Evolutionary conservation across 1,140 invertebrate species (phyloP).

Genomic region (Chrysopa pallens): DNA sequence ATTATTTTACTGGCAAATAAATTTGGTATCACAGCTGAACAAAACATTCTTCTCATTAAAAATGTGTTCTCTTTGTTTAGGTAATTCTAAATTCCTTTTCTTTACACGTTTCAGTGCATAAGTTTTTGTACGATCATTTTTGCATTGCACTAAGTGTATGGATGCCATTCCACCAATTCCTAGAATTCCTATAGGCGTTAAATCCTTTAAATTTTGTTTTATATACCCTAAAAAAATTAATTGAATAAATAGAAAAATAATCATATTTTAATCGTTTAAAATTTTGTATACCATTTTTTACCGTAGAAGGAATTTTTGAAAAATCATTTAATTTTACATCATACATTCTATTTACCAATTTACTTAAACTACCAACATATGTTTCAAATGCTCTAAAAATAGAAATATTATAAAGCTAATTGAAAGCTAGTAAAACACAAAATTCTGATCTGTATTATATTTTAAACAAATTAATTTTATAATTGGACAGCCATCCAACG

Average conservation of each 20-base stretch:
- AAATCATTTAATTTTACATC: background rate
- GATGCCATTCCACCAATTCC: constrained; percentile 64
- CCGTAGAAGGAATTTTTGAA: background rate
- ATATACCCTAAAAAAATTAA: constrained; percentile 25
- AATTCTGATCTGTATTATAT: too few species aligned
- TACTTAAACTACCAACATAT: background rate
- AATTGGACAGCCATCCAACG: too few species aligned
- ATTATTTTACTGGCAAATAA: constrained; percentile 36
- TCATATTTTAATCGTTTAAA: too few species aligned
- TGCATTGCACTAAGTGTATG: constrained; percentile 51
- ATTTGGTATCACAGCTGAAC: constrained; percentile 41
- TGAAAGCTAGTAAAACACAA: too few species aligned
- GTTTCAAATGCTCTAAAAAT: background rate
- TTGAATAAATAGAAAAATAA: background rate
- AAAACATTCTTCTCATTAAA: constrained; percentile 59
- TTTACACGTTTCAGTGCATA: constrained; percentile 67
- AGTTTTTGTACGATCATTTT: constrained; percentile 28
- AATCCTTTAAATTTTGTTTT: constrained; percentile 39
- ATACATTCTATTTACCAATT: background rate
- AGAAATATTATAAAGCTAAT: too few species aligned
- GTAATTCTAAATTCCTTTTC: constrained; percentile 55
- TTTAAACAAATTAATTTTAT: too few species aligned
- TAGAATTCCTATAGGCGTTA: constrained; percentile 47
- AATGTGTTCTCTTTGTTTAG: constrained; percentile 59
- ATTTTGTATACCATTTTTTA: background rate